Evolutionary conservation across 2,888 invertebrate species (phyloP).

Genomic region (Scaptomyza polygonia): DNA sequence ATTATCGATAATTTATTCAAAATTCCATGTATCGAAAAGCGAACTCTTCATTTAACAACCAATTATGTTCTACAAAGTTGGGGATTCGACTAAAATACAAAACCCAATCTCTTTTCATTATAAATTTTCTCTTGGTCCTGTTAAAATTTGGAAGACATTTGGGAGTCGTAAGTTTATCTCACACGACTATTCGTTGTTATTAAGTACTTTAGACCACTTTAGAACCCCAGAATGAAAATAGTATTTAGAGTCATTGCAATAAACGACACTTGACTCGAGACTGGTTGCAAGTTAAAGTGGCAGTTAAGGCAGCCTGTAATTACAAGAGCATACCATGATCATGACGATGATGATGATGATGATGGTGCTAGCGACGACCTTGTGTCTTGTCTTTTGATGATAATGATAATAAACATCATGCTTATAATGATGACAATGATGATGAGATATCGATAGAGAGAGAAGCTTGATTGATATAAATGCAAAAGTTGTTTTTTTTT

Average conservation of each 20-base stretch:
- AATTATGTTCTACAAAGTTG: too few relatives aligned
- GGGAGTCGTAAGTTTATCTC: too few relatives aligned
- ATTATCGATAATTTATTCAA: too few relatives aligned
- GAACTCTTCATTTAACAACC: too few relatives aligned
- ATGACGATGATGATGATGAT: not conserved
- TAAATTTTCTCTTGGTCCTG: too few relatives aligned
- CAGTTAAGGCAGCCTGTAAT: conserved; percentile 22
- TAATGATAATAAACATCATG: conserved; percentile 17
- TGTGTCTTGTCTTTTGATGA: conserved; percentile 22
- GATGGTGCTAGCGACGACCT: conserved; percentile 32
- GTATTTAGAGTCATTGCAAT: conserved; percentile 3
- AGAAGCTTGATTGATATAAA: conserved; percentile 60
- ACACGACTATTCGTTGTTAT: too few relatives aligned
- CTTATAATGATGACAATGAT: conserved; percentile 17
- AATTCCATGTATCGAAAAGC: too few relatives aligned
- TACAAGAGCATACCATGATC: not conserved
- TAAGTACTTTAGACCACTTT: not conserved
- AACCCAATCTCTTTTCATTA: too few relatives aligned
- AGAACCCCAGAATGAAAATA: not conserved
- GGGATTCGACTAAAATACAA: too few relatives aligned
- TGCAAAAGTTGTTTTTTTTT: conserved; percentile 12
- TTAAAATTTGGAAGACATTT: too few relatives aligned
- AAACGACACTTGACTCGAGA: conserved; percentile 18
- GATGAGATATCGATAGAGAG: conserved; percentile 40
- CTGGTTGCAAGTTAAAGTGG: not conserved